These are phyloP conservation scores for Mythimna albipuncta DNA, from an alignment of 2,888 invertebrate genomes.

Conservation along the genomic window DNA sequence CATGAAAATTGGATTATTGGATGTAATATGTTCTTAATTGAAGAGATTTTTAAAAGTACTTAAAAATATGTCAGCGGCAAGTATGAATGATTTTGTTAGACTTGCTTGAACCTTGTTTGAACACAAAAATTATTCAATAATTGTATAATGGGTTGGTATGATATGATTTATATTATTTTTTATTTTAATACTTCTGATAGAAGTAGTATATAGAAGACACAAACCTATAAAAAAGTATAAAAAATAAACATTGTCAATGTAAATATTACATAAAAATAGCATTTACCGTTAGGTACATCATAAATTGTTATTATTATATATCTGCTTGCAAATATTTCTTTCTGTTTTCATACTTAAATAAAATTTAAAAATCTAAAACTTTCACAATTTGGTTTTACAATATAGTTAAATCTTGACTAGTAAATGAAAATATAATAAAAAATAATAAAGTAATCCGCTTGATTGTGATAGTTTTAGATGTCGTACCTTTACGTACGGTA, in stretches of 20 bases:
- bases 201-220: too few species aligned
- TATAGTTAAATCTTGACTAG: background rate
- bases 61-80: slow-evolving; percentile 5
- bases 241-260: slow-evolving; percentile 35
- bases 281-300: slow-evolving; percentile 13
- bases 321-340: slow-evolving; percentile 9
- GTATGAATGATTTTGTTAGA: background rate
- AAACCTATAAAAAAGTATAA: slow-evolving; percentile 25
- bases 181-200: slow-evolving; percentile 8
- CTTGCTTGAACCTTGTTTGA: slow-evolving; percentile 7
- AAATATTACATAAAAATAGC: slow-evolving; percentile 35
- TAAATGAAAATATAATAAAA: slow-evolving; percentile 19
- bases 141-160: background rate
- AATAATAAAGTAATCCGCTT: slow-evolving; percentile 5
- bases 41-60: slow-evolving; percentile 2
- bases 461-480: slow-evolving; percentile 47
- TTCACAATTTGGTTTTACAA: slow-evolving; percentile 40
- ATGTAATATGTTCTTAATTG: background rate
- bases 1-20: slow-evolving; percentile 5
- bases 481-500: background rate
- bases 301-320: background rate
- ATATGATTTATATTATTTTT: background rate
- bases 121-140: slow-evolving; percentile 12
- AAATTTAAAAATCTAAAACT: slow-evolving; percentile 40
- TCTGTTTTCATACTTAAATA: slow-evolving; percentile 22